Base-by-base conservation (phyloP, 2,888 invertebrate genomes). In the Rhopalosiphum nymphaeae region DNA sequence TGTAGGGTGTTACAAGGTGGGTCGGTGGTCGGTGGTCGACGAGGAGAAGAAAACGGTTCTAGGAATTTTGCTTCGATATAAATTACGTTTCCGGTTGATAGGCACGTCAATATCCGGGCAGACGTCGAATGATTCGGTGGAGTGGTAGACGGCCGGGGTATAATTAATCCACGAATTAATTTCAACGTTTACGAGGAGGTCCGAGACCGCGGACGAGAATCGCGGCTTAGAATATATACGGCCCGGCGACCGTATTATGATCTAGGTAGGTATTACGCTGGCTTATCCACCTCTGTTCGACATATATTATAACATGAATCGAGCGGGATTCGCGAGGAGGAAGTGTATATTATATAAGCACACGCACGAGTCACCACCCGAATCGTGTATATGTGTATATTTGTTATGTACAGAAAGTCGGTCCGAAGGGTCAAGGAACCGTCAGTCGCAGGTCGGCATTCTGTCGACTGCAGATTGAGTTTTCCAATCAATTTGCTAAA, bases 91-190 rank as follows among this genome's bases (percentile, higher is more conserved):
- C 91, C 91, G 85, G 84, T 53, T 26, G 86, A 85, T 57, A 36
- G 91, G 85, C n/a, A 57, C 85, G 91, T 86, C 91, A 57, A 91
- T 91, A 91, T 91, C 91, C 91, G 91, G 91, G 78, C 78, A 78
- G 78, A 78, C 36, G 21, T 78, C 16, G 56, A 42, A 53, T 21
- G 78, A 42, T 36, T 53, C 16, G 36, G 3, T 5, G 91, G 42
- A 21, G 36, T 9, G 57, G 85, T 2, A n/a, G 53, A 42, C 21
- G 53, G 16, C 53, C 10, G 84, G 53, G 5, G 49, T 42, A 57
- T 89, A 78, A 84, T 91, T 84, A 91, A 91, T 91, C 91, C 91
- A 36, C 53, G 84, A 91, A 91, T 56, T 84, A 84, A 91, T 91
- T 91, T 84, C 84, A n/a, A 57, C 91, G 78, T 91, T 78, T 84